A percentile compares a stretch with the other conserved stretches of the same genome.
Conservation (phyloP, 2,797 vertebrate genomes). For the Limosa lapponica region DNA sequence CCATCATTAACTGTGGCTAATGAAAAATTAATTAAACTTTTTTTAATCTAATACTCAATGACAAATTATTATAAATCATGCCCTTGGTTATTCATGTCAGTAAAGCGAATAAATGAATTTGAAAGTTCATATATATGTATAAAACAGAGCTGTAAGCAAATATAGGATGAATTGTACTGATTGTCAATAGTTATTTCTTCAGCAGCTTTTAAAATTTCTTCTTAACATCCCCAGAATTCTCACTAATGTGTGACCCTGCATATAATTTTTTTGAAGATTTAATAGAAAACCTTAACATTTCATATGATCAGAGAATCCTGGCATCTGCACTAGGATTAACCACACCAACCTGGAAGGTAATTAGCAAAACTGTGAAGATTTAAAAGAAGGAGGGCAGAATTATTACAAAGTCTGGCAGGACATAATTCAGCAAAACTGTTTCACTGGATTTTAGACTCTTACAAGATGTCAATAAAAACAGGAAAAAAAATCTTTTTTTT, state of each 20-base stretch:
- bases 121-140: not conserved
- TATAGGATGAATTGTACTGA: not conserved
- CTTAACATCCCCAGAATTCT: not conserved
- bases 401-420: not conserved
- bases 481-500: not conserved
- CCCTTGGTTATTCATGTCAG: constrained; percentile 8
- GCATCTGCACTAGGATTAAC: not conserved
- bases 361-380: not conserved
- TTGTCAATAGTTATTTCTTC: not conserved
- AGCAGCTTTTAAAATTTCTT: not conserved
- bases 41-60: constrained; percentile 12
- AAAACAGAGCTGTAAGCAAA: not conserved
- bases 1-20: constrained; percentile 47
- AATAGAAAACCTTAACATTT: not conserved
- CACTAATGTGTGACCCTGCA: not conserved
- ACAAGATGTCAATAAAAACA: not conserved
- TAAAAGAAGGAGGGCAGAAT: not conserved
- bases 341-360: not conserved
- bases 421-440: not conserved
- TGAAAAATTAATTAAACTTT: constrained; percentile 56
- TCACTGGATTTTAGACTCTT: not conserved
- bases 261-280: not conserved
- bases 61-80: constrained; percentile 47
- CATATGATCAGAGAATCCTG: not conserved
- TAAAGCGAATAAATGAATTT: not conserved